Percentiles rank a stretch among this genome's conserved stretches.
phyloP scores from a whole-genome alignment of 2,113 vertebrate genomes.

The Reinhardtius hippoglossoides region DNA sequence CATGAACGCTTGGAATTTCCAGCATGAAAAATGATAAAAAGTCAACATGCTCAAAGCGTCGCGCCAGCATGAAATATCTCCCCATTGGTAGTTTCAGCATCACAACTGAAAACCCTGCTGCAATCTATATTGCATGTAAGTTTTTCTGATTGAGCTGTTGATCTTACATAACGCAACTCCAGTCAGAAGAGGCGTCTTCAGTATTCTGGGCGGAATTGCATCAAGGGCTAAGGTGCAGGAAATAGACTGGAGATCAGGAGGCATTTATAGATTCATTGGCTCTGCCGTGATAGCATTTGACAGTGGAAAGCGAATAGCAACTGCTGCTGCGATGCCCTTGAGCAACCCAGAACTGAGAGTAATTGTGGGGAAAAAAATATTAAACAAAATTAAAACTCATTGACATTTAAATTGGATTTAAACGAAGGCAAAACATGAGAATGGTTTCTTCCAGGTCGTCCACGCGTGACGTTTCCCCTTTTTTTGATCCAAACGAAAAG shows the following conservation, averaged over 20 bases:
- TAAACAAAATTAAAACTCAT: neutral
- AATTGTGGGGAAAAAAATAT: neutral
- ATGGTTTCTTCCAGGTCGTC: too few species aligned
- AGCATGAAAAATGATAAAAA: constrained; percentile 1
- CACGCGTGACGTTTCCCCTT: neutral
- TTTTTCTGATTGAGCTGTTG: neutral
- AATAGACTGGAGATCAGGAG: constrained; percentile 10
- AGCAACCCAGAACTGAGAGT: constrained; percentile 24
- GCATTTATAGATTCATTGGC: constrained; percentile 15
- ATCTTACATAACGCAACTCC: neutral
- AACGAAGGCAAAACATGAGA: too few species aligned
- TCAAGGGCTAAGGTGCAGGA: neutral
- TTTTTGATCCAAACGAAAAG: constrained; percentile 60
- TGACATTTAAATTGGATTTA: too few species aligned
- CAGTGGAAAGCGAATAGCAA: constrained; percentile 6
- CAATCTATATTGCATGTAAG: neutral
- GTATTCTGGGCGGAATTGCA: constrained; percentile 3
- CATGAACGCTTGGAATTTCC: constrained; percentile 7
- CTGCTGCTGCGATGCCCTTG: constrained; percentile 28
- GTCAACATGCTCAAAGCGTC: neutral
- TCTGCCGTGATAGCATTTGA: constrained; percentile 20
- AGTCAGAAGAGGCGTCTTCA: neutral
- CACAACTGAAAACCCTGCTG: neutral
- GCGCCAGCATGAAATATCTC: neutral
- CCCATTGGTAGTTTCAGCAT: neutral